Evolutionary conservation across 2,888 invertebrate species (phyloP), one percentile per base, ranked within the genome.

Genomic region (Scaptomyza flava): DNA sequence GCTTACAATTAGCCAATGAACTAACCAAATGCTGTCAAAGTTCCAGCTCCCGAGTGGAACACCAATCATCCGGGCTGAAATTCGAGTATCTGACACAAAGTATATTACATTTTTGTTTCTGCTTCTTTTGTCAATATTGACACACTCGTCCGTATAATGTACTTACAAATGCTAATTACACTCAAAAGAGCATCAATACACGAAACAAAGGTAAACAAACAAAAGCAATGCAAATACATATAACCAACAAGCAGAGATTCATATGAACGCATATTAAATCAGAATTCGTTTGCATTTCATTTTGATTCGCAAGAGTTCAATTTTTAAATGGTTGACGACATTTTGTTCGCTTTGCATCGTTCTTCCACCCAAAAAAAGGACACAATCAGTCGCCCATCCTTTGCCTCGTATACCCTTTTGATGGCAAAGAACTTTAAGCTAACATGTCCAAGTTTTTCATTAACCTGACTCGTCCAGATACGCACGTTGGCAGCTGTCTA

Each of bases 391-490:
- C 6, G 48, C 4, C 4, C 51, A 5, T 8, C 23, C 23, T 36
- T 3, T 1, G 12, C 12, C 8, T 9, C 17, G 34, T 2, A 4
- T 48, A 33, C 9, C 33, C 8, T 48, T 12, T 59, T 62, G 77
- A 60, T 48, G 54, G 54, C 67, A 58, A 17, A 53, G 59, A 70
- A 77, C 67, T 70, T 67, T 71, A 68, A 36, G 56, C 64, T 57
- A 68, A 69, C 77, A 74, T 78, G 84, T 72, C 68, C 60, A 78
- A 72, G 78, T 82, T 85, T 82, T 83, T 87, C 85, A 84, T 84
- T 87, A 84, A 84, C 81, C 85, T 84, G 83, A 77, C 83, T 81
- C 69, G 60, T 12, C 65, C 82, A 83, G 82, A 77, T 81, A 81
- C 81, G 69, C 66, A 66, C 66, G 46, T 34, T 63, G 79, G 54